Base-by-base conservation (phyloP, 2,888 invertebrate genomes). In the Drosophila mimica region DNA sequence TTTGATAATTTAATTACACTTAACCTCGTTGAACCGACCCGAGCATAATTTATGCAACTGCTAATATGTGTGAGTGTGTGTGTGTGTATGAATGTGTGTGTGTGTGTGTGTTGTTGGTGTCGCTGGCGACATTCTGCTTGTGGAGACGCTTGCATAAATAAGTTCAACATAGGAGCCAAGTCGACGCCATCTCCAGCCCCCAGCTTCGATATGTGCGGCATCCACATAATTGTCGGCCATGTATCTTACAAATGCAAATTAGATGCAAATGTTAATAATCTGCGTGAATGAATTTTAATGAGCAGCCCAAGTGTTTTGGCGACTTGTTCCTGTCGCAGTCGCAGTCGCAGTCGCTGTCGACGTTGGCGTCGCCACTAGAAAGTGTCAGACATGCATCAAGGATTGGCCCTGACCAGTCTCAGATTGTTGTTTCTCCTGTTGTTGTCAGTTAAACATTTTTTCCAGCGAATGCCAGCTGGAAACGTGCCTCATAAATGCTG, bases 181-280 rank as follows among this genome's bases (percentile, higher is more conserved):
- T 51, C 28, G 57, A 20, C 77, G 58, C 65, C 58, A 13, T 43
- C 59, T 58, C 15, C 60, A 9, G 20, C 1, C 80, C 34, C 11
- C 56, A 20, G 28, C 9, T 36, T 53, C 85, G 80, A 88, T 88
- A 76, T 85, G 83, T 83, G 76, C 75, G 75, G 83, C 88, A 78
- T 81, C 84, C 89, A 77, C 86, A 87, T 87, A 87, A 87, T 90
- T 87, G 86, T 87, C 86, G 86, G 87, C 90, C 88, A 87, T 87
- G 90, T 90, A 90, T 90, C 90, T 87, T 90, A 90, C 85, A 76
- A 83, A 90, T 87, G 87, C 90, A 87, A 87, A 87, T 87, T 90
- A 87, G 84, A 87, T 87, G 87, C 87, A 90, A 87, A 87, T 87
- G 86, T 86, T 86, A 86, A 86, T 86, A 86, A 86, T 86, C 86